Evolutionary conservation across 1,140 invertebrate species (phyloP).

Genomic region (Anagrus nilaparvatae): DNA sequence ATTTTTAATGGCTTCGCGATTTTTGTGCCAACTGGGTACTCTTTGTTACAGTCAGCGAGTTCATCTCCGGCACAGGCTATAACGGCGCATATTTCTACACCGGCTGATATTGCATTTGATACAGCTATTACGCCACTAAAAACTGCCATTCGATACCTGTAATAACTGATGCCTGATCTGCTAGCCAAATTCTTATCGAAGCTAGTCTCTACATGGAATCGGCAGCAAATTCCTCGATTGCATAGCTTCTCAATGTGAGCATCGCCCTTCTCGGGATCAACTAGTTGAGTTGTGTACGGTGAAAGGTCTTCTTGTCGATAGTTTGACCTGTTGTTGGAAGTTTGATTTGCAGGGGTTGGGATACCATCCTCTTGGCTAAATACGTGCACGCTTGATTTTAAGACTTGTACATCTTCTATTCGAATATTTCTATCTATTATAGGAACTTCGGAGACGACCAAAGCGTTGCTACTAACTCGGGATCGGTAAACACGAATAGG

Average conservation of each 20-base stretch:
- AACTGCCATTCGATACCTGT: constrained; percentile 30
- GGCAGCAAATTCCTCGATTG: constrained; percentile 27
- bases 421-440: constrained; percentile 20
- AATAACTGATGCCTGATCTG: constrained; percentile 16
- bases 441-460: constrained; percentile 29
- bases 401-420: constrained; percentile 1
- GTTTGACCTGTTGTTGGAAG: not conserved
- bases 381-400: constrained; percentile 7
- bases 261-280: constrained; percentile 11
- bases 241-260: constrained; percentile 20
- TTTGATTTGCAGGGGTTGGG: constrained; percentile 9
- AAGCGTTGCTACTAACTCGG: constrained; percentile 12
- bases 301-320: constrained; percentile 16
- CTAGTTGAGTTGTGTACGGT: constrained; percentile 18
- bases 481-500: constrained; percentile 15
- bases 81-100: constrained; percentile 40
- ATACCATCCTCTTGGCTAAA: constrained; percentile 19
- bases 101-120: constrained; percentile 28
- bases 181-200: constrained; percentile 3
- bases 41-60: constrained; percentile 1
- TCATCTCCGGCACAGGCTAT: constrained; percentile 39
- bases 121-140: constrained; percentile 40
- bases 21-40: not conserved
- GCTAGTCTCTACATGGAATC: constrained; percentile 19
- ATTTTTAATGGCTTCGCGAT: not conserved